phyloP scores from a whole-genome alignment of 2,113 vertebrate genomes.

The Ammospiza caudacuta region DNA sequence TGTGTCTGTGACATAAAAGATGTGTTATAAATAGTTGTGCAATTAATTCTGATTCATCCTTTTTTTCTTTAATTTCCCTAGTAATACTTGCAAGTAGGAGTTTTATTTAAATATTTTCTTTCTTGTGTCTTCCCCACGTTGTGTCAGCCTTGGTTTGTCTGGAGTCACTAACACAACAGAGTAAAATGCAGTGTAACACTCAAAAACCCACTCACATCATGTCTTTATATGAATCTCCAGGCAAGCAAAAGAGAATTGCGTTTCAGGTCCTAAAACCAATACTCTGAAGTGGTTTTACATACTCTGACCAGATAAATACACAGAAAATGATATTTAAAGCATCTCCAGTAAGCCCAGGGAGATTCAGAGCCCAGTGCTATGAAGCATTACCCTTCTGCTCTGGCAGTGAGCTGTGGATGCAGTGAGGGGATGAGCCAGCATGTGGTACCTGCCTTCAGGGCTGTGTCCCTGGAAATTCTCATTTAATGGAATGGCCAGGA shows the following conservation, averaged over 20 bases:
- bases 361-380: not conserved
- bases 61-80: not conserved
- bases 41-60: not conserved
- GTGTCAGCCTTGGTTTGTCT: not conserved
- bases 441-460: not conserved
- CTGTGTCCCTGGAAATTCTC: not conserved
- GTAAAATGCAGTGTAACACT: not conserved
- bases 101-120: not conserved
- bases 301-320: not conserved
- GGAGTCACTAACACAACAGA: not conserved
- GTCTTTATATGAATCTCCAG: not conserved
- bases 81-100: not conserved
- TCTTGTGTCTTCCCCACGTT: rapidly evolving
- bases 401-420: not conserved
- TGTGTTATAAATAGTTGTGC: not conserved
- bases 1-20: not conserved
- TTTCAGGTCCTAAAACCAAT: not conserved
- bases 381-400: not conserved
- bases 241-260: not conserved
- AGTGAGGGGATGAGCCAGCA: not conserved
- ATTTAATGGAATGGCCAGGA: not conserved
- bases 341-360: not conserved
- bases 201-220: not conserved
- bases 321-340: not conserved
- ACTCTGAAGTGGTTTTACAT: not conserved